These are phyloP conservation scores for Koerneria pararmatus DNA, from an alignment of 2,888 invertebrate genomes.

Conservation along the genomic window DNA sequence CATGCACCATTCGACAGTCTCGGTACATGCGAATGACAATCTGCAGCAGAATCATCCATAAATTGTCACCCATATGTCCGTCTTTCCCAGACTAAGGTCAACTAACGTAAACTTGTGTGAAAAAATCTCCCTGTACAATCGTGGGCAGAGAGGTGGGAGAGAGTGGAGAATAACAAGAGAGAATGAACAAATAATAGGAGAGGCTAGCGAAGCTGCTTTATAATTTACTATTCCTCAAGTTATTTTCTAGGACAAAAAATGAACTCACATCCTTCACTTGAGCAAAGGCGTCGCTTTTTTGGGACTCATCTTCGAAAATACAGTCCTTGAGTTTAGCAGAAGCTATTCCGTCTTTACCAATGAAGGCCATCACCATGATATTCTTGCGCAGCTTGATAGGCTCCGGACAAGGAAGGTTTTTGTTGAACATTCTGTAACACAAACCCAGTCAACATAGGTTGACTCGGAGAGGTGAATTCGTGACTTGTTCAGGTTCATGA, in stretches of 20 bases:
- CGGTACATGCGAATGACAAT: constrained; percentile 65
- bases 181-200: too few relatives aligned
- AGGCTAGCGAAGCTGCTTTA: too few relatives aligned
- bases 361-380: constrained; percentile 65
- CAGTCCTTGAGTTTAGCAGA: constrained; percentile 67
- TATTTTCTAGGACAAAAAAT: too few relatives aligned
- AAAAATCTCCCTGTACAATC: too few relatives aligned
- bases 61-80: too few relatives aligned
- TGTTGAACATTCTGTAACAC: constrained; percentile 33
- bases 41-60: constrained; percentile 60
- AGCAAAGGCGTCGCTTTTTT: constrained; percentile 56
- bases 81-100: too few relatives aligned
- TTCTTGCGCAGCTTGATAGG: constrained; percentile 66
- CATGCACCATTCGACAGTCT: constrained; percentile 67
- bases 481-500: constrained; percentile 65
- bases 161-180: too few relatives aligned
- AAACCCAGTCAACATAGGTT: neutral
- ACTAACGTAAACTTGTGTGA: too few relatives aligned
- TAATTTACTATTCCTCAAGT: too few relatives aligned
- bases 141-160: too few relatives aligned
- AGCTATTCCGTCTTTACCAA: constrained; percentile 64
- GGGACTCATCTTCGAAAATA: constrained; percentile 35
- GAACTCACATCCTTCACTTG: constrained; percentile 28
- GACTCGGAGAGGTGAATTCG: too few relatives aligned
- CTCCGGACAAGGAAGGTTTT: constrained; percentile 64